Conservation (phyloP, 2,113 vertebrate species). For the Nyctibius bracteatus region DNA sequence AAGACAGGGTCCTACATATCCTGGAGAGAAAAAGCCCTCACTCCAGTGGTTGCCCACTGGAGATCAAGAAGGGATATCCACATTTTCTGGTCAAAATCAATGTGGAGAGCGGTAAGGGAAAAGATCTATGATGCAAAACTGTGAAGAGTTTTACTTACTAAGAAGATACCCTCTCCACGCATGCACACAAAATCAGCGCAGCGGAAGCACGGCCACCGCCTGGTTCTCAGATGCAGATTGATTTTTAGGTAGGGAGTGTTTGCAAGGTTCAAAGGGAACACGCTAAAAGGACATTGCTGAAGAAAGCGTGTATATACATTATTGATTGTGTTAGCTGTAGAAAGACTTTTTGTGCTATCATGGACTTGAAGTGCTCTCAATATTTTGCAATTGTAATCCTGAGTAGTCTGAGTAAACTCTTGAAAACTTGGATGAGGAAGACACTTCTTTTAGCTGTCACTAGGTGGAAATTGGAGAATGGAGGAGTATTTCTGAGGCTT, state of each 20-base stretch:
- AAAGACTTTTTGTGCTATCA: constrained; percentile 17
- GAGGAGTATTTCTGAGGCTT: neutral
- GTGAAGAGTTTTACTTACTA: neutral
- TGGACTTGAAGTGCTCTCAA: constrained; percentile 25
- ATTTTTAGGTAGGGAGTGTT: constrained; percentile 21
- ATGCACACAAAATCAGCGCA: neutral
- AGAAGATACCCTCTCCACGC: neutral
- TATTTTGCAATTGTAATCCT: neutral
- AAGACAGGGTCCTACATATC: neutral
- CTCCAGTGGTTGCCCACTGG: neutral
- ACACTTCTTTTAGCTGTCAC: neutral
- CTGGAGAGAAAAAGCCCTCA: neutral
- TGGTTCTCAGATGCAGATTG: neutral
- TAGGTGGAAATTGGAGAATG: neutral
- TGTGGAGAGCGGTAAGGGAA: neutral
- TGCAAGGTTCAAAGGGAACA: constrained; percentile 32
- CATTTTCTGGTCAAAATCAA: neutral
- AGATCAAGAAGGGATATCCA: neutral
- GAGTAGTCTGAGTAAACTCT: constrained; percentile 44
- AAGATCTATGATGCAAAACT: neutral
- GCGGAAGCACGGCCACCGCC: neutral
- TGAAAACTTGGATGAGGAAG: neutral
- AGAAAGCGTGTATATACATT: neutral
- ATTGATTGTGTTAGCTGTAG: constrained; percentile 41
- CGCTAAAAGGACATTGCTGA: neutral